A percentile compares a stretch with the other conserved stretches of the same genome.
Evolutionary conservation across 2,113 vertebrate genomes (phyloP).

Genomic region (Puffinus mauretanicus): DNA sequence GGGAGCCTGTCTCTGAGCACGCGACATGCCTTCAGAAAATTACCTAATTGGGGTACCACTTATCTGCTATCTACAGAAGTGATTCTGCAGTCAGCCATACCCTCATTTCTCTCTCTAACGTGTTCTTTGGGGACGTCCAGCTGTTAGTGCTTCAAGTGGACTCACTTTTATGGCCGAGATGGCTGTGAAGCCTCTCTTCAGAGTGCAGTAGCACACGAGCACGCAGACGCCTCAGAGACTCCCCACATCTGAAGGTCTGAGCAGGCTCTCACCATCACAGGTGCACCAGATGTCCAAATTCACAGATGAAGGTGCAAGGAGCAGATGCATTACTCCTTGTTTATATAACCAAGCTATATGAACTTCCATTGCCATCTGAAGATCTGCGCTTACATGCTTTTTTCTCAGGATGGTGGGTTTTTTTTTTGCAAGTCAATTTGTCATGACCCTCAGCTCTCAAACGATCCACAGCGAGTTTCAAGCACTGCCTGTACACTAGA

Average conservation of each 20-base stretch:
- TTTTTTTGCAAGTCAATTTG: neutral
- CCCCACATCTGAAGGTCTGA: neutral
- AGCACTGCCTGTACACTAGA: neutral
- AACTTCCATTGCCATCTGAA: neutral
- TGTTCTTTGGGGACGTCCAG: neutral
- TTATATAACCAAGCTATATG: neutral
- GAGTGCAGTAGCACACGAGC: fast-evolving
- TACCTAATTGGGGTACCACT: neutral
- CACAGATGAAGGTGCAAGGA: neutral
- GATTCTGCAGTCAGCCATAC: neutral
- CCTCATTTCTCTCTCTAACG: neutral
- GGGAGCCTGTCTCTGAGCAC: neutral
- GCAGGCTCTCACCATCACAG: neutral
- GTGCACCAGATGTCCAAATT: neutral
- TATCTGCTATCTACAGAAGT: neutral
- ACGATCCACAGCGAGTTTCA: neutral
- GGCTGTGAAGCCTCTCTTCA: neutral
- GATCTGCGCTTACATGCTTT: neutral
- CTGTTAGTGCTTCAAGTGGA: neutral
- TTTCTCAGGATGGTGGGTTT: neutral
- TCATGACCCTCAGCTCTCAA: neutral
- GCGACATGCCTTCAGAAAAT: fast-evolving
- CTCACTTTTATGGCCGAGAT: neutral
- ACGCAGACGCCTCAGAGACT: neutral
- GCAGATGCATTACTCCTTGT: neutral